Evolutionary conservation across 2,888 invertebrate species (phyloP).

Genomic region (Drosophila austrosaltans): DNA sequence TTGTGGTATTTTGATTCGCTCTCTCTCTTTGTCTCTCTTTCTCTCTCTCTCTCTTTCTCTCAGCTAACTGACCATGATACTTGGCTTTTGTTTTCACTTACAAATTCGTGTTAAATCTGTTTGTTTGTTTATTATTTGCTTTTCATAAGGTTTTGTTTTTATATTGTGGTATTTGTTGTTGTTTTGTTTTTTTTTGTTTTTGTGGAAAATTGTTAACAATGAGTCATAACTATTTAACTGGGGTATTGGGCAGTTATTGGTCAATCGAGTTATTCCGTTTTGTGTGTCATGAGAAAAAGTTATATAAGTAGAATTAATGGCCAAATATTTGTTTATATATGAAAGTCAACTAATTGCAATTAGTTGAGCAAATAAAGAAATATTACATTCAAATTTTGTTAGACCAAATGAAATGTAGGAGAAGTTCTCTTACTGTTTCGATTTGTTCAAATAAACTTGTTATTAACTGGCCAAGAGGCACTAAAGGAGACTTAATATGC

Average conservation of each 20-base stretch:
- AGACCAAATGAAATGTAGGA: background rate
- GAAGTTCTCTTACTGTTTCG: too few relatives aligned
- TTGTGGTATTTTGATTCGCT: conserved; percentile 6
- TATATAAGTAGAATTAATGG: conserved; percentile 3
- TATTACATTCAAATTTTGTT: background rate
- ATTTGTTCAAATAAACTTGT: too few relatives aligned
- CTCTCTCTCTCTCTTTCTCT: background rate
- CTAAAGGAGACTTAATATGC: too few relatives aligned
- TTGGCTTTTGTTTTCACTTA: conserved; percentile 23
- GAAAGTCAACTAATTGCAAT: background rate
- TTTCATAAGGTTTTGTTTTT: conserved; percentile 54
- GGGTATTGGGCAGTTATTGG: conserved; percentile 32
- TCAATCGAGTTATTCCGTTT: conserved; percentile 28
- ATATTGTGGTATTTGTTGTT: conserved; percentile 37
- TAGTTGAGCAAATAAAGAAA: background rate
- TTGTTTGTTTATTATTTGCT: conserved; percentile 14
- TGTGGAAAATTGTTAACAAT: conserved; percentile 38
- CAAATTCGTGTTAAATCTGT: conserved; percentile 19
- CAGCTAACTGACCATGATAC: conserved; percentile 8
- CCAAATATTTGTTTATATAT: background rate
- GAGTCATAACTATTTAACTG: conserved; percentile 36
- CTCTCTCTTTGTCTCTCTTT: too few relatives aligned
- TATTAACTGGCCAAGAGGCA: too few relatives aligned
- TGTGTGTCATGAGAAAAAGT: conserved; percentile 26
- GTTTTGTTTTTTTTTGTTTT: conserved; percentile 23